phyloP scores from a whole-genome alignment of 2,113 vertebrate genomes.

The Murina feae region DNA sequence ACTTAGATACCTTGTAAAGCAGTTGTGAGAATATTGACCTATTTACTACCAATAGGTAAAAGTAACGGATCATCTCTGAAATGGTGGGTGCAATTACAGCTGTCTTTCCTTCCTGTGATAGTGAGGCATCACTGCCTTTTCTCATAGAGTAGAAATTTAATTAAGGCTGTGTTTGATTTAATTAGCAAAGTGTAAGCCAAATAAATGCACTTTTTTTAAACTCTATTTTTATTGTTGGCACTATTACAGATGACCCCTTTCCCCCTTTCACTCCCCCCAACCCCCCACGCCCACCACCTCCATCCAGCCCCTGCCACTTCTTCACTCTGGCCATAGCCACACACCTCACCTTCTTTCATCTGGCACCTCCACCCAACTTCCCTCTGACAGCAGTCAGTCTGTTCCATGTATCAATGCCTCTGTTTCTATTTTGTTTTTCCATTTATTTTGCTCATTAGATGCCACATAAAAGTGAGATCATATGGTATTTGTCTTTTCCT shows the following conservation, averaged over 20 bases:
- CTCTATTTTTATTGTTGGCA: background rate
- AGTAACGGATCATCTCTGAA: background rate
- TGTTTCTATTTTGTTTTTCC: background rate
- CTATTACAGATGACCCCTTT: background rate
- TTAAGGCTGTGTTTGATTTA: constrained; percentile 38
- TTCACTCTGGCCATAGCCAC: background rate
- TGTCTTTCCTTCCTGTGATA: background rate
- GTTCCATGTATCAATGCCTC: background rate
- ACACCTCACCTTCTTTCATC: background rate
- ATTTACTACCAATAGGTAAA: background rate
- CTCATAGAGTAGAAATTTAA: background rate
- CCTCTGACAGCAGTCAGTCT: background rate
- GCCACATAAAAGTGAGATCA: background rate
- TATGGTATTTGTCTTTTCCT: background rate
- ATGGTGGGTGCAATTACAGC: background rate
- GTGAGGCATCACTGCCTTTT: background rate
- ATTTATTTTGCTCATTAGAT: background rate
- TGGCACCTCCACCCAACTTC: background rate
- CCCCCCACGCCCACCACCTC: background rate
- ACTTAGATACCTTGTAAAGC: background rate
- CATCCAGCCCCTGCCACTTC: background rate
- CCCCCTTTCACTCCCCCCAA: no score
- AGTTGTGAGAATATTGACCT: background rate
- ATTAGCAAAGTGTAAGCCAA: background rate
- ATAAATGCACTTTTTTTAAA: background rate